These are phyloP conservation scores for Tipula vernalis DNA, from an alignment of 2,888 invertebrate species.

Conservation along the genomic window DNA sequence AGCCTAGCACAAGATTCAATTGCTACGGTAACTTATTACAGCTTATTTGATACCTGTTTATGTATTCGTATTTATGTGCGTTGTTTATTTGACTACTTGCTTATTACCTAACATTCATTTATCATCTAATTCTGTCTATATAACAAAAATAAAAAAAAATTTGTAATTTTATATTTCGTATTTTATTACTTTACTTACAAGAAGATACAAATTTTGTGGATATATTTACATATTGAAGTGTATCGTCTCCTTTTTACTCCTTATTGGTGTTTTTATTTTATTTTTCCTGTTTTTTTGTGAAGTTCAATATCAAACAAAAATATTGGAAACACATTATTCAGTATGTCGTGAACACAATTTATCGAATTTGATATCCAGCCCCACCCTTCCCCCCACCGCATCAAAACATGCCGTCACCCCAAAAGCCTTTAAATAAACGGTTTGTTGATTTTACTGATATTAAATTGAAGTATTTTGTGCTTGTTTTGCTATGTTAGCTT, in stretches of 20 bases:
- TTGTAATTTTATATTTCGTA: background rate
- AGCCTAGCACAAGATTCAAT: background rate
- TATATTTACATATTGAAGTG: background rate
- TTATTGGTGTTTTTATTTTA: background rate
- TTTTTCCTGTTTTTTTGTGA: background rate
- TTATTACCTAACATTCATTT: background rate
- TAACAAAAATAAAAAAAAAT: background rate
- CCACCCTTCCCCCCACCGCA: background rate
- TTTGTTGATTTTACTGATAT: background rate
- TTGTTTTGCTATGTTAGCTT: background rate
- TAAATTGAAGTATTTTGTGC: background rate
- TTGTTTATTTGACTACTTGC: background rate
- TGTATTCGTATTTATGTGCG: background rate
- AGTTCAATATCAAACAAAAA: background rate
- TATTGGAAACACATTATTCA: background rate
- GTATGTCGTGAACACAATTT: background rate
- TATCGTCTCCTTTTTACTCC: background rate
- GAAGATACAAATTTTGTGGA: background rate
- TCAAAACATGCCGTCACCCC: background rate
- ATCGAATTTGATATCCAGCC: background rate
- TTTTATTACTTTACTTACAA: background rate
- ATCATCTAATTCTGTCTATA: background rate
- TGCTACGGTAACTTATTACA: background rate
- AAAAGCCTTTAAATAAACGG: background rate
- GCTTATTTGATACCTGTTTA: background rate